phyloP scores from a whole-genome alignment of 2,113 vertebrate species.

The Sebastes schlegelii region DNA sequence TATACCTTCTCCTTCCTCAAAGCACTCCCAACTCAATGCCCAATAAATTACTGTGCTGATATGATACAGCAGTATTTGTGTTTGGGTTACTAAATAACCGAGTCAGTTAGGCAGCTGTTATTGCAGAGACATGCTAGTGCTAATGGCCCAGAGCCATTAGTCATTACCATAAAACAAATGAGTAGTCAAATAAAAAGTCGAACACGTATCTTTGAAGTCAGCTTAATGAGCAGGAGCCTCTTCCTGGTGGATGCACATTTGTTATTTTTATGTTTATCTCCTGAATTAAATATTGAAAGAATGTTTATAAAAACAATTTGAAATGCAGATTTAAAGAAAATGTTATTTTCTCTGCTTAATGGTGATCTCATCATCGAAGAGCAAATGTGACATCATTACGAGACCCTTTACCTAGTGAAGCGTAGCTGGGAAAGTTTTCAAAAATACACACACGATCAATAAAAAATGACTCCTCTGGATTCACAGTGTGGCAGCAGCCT shows the following conservation, averaged over 20 bases:
- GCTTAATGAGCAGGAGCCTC: slow-evolving; percentile 14
- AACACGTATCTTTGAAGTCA: slow-evolving; percentile 9
- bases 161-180: slow-evolving; percentile 47
- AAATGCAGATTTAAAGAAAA: slow-evolving; percentile 1
- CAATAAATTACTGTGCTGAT: slow-evolving; percentile 69
- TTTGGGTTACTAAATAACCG: slow-evolving; percentile 75
- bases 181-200: slow-evolving; percentile 34
- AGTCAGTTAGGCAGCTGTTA: slow-evolving; percentile 43
- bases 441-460: neutral
- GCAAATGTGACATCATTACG: no score
- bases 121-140: slow-evolving; percentile 17
- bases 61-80: slow-evolving; percentile 70
- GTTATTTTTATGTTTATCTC: slow-evolving; percentile 30
- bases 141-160: slow-evolving; percentile 46
- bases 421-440: no score
- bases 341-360: neutral
- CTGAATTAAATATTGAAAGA: slow-evolving; percentile 7
- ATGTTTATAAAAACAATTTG: neutral
- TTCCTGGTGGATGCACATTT: neutral
- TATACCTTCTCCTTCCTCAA: slow-evolving; percentile 42
- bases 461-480: neutral
- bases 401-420: no score
- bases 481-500: neutral
- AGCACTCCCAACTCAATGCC: slow-evolving; percentile 15
- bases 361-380: neutral